A percentile compares a stretch with the other conserved stretches of the same genome.
Evolutionary conservation across 2,113 vertebrate species (phyloP).

Genomic region (Neoarius graeffei): DNA sequence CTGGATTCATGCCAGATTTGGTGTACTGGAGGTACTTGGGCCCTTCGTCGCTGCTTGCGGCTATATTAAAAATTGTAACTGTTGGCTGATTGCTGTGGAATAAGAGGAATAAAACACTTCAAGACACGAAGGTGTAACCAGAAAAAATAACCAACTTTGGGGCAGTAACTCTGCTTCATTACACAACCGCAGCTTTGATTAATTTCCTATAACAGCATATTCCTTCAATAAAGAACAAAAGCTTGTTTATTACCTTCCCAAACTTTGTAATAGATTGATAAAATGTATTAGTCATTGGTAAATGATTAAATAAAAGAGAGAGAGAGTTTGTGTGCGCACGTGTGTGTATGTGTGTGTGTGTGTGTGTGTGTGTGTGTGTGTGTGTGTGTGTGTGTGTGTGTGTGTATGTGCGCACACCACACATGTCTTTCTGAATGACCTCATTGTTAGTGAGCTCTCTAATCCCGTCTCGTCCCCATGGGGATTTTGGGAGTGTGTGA

Average conservation of each 20-base stretch:
- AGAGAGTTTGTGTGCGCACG: not conserved
- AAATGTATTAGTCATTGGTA: not conserved
- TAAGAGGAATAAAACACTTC: too few relatives aligned
- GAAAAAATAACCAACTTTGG: not conserved
- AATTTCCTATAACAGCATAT: not conserved
- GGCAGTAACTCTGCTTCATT: not conserved
- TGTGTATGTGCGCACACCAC: not conserved
- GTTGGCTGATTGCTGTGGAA: too few relatives aligned
- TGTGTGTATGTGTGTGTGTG: not conserved
- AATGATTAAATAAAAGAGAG: not conserved
- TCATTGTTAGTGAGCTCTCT: slow-evolving; percentile 14
- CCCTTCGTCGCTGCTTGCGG: too few relatives aligned
- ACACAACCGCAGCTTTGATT: not conserved
- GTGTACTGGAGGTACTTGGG: too few relatives aligned
- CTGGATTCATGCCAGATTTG: too few relatives aligned
- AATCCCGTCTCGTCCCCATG: not conserved
- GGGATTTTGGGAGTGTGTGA: not conserved
- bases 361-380: not conserved
- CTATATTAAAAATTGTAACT: too few relatives aligned
- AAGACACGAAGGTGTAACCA: too few relatives aligned
- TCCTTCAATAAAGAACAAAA: not conserved
- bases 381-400: slow-evolving; percentile 10
- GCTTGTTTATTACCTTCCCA: not conserved
- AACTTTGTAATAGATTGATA: not conserved
- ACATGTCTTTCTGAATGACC: not conserved